A percentile compares a stretch with the other conserved stretches of the same genome.
Evolutionary conservation across 64 coral and sea anemone species (phyloP).

Genomic region (Pocillopora damicornis): DNA sequence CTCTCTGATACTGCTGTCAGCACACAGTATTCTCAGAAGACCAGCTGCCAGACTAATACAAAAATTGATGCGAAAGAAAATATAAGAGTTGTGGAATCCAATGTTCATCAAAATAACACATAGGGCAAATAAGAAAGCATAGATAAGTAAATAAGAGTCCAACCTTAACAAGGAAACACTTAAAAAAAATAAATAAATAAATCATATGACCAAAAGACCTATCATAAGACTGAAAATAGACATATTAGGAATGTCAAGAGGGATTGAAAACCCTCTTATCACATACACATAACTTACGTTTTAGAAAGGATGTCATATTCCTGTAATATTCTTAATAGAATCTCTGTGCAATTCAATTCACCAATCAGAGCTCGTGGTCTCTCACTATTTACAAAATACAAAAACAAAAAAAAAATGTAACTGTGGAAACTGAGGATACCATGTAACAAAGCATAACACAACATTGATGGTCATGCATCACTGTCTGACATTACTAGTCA

Average conservation of each 20-base stretch:
- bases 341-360: slow-evolving; percentile 89
- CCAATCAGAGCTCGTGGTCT: slow-evolving; percentile 82
- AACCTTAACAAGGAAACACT: too few relatives aligned
- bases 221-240: not conserved
- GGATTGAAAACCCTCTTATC: too few relatives aligned
- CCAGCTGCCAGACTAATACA: slow-evolving; percentile 76
- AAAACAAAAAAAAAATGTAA: not conserved
- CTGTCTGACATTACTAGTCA: not conserved
- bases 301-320: slow-evolving; percentile 94
- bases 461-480: not conserved
- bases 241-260: not conserved
- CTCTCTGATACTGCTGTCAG: slow-evolving; percentile 88
- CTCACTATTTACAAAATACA: slow-evolving; percentile 54
- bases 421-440: too few relatives aligned
- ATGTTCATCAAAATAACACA: too few relatives aligned
- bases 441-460: too few relatives aligned
- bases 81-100: not conserved
- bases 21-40: slow-evolving; percentile 85
- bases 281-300: slow-evolving; percentile 66
- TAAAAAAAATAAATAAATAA: too few relatives aligned
- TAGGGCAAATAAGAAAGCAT: too few relatives aligned
- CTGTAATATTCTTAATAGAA: slow-evolving; percentile 85
- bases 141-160: too few relatives aligned
- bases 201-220: too few relatives aligned
- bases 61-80: not conserved